A percentile compares a stretch with the other conserved stretches of the same genome.
phyloP scores from a whole-genome alignment of 2,797 vertebrate species.

The Myotis myotis region DNA sequence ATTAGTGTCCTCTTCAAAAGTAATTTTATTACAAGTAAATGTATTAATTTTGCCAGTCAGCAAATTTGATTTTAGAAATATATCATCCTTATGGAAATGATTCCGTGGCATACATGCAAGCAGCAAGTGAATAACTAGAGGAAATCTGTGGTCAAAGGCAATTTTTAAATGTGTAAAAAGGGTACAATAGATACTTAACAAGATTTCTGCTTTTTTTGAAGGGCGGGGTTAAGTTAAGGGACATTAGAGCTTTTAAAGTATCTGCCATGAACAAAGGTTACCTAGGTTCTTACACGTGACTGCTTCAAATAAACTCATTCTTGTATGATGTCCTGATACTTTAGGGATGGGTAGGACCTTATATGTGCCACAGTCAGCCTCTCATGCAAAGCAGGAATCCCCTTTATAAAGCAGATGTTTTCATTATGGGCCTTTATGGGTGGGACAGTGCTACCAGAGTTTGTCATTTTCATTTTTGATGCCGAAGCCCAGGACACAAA shows the following conservation, averaged over 20 bases:
- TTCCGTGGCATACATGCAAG: constrained; percentile 5
- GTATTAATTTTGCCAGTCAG: constrained; percentile 59
- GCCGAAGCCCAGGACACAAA: neutral
- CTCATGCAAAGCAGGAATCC: neutral
- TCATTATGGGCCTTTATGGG: neutral
- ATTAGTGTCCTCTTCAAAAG: constrained; percentile 42
- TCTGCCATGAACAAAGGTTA: neutral
- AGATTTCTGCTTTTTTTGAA: neutral
- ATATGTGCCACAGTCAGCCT: neutral
- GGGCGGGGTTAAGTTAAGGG: neutral
- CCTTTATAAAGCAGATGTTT: neutral
- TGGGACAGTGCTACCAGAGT: neutral
- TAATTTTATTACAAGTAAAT: constrained; percentile 56
- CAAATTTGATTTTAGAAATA: constrained; percentile 56
- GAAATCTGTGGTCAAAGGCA: neutral
- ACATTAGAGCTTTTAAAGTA: neutral
- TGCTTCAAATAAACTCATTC: neutral
- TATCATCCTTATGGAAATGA: neutral
- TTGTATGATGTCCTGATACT: neutral
- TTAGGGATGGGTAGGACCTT: neutral
- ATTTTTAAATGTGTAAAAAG: neutral
- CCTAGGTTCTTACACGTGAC: neutral
- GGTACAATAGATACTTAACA: neutral
- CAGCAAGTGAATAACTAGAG: neutral
- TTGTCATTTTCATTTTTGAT: neutral